These are phyloP conservation scores for Pithys albifrons DNA, from an alignment of 2,113 vertebrate species.

Conservation along the genomic window DNA sequence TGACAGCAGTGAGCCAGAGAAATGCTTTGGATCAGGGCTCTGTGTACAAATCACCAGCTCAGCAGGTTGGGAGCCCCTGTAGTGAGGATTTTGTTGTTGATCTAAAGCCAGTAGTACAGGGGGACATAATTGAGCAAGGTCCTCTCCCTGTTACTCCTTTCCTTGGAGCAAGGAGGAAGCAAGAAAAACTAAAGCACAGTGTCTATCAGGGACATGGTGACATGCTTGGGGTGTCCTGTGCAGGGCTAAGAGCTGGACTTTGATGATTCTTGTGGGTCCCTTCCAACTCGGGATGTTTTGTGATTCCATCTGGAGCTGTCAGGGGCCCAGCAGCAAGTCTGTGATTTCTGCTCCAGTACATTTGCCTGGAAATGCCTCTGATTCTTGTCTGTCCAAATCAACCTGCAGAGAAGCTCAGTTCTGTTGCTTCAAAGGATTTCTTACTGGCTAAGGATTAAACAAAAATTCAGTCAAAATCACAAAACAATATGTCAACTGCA, in stretches of 20 bases:
- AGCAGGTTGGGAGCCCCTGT: neutral
- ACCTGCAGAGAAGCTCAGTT: neutral
- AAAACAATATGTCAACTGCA: neutral
- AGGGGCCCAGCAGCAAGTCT: neutral
- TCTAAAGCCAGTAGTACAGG: neutral
- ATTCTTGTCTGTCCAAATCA: neutral
- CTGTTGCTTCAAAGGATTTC: neutral
- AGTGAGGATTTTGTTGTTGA: neutral
- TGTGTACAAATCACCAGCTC: neutral
- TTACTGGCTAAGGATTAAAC: conserved; percentile 4
- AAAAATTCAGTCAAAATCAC: neutral
- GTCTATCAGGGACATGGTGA: neutral
- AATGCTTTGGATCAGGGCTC: neutral
- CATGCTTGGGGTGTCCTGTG: neutral
- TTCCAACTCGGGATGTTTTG: neutral
- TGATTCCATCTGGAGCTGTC: neutral
- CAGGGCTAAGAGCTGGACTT: neutral
- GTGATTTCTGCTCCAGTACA: neutral
- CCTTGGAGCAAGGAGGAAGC: neutral
- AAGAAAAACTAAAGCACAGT: neutral
- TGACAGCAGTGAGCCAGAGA: neutral
- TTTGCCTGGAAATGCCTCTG: neutral
- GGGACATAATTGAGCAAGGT: neutral
- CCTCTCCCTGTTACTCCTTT: neutral
- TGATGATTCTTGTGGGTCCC: neutral